Evolutionary conservation across 2,797 vertebrate species (phyloP).

Genomic region (Clarias pachynema): DNA sequence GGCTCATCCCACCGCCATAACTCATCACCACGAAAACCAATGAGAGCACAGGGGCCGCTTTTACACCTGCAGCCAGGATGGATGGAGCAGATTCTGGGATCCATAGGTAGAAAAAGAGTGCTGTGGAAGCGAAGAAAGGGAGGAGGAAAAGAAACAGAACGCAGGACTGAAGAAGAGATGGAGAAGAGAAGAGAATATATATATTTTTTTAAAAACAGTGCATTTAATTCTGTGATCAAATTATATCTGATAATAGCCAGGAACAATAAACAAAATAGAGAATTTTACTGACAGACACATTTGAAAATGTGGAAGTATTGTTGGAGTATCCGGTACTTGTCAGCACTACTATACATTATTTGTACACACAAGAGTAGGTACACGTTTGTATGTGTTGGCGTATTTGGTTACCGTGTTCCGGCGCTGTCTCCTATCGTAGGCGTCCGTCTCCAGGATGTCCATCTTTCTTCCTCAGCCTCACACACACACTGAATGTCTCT

Average conservation of each 20-base stretch:
- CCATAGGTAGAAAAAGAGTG: slow-evolving; percentile 78
- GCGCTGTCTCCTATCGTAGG: slow-evolving; percentile 71
- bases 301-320: background rate
- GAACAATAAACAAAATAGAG: background rate
- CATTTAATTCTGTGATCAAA: too few relatives aligned
- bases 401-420: slow-evolving; percentile 72
- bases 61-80: slow-evolving; percentile 72
- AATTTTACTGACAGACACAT: background rate
- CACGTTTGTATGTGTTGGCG: slow-evolving; percentile 1
- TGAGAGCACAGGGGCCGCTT: slow-evolving; percentile 75
- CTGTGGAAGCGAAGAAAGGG: slow-evolving; percentile 70
- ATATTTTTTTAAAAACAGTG: too few relatives aligned
- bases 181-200: background rate
- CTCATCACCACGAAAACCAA: slow-evolving; percentile 70
- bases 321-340: background rate
- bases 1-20: slow-evolving; percentile 62
- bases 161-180: slow-evolving; percentile 66
- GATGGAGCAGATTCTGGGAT: slow-evolving; percentile 69
- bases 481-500: slow-evolving; percentile 30
- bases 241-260: background rate
- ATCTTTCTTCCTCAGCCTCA: slow-evolving; percentile 58
- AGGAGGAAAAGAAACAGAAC: slow-evolving; percentile 69
- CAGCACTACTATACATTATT: background rate
- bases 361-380: background rate
- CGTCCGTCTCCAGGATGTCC: slow-evolving; percentile 80